phyloP scores from a whole-genome alignment of 2,888 invertebrate genomes.

The Caenorhabditis sp. region DNA sequence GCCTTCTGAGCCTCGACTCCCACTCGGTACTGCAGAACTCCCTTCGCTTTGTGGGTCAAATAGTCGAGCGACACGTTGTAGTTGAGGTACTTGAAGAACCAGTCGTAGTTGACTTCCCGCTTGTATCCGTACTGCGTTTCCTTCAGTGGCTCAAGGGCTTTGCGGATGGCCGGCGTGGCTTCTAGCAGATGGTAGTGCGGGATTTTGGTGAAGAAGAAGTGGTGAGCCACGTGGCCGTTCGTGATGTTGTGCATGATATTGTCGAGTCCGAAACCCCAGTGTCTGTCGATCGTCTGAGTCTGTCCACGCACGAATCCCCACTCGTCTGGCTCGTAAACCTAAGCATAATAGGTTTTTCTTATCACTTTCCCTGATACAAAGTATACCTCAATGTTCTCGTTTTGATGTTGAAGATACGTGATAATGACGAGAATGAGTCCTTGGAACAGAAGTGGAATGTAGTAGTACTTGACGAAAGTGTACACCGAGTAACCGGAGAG shows the following conservation, averaged over 20 bases:
- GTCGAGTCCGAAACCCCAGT: constrained; percentile 69
- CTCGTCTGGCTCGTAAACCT: constrained; percentile 70
- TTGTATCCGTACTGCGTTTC: constrained; percentile 73
- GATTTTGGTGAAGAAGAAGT: constrained; percentile 77
- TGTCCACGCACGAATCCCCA: constrained; percentile 72
- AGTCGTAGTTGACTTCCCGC: constrained; percentile 69
- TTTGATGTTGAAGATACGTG: constrained; percentile 74
- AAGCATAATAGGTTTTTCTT: too few relatives aligned
- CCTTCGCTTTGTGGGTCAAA: constrained; percentile 74
- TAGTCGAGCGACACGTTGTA: constrained; percentile 75
- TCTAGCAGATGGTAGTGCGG: constrained; percentile 76
- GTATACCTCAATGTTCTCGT: constrained; percentile 74
- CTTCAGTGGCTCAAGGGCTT: constrained; percentile 58
- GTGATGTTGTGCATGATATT: constrained; percentile 70
- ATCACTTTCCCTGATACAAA: too few relatives aligned
- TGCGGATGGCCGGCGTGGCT: constrained; percentile 72
- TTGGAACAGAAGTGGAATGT: constrained; percentile 73
- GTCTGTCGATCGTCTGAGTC: constrained; percentile 69
- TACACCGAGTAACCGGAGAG: constrained; percentile 64
- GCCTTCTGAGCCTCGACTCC: constrained; percentile 56
- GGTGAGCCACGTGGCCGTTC: constrained; percentile 77
- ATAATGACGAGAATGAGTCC: constrained; percentile 73
- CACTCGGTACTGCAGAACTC: constrained; percentile 72
- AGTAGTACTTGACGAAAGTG: constrained; percentile 73
- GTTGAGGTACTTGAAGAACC: constrained; percentile 72